Conservation (phyloP, 1,140 invertebrate genomes). For the Melipona quadrifasciata region DNA sequence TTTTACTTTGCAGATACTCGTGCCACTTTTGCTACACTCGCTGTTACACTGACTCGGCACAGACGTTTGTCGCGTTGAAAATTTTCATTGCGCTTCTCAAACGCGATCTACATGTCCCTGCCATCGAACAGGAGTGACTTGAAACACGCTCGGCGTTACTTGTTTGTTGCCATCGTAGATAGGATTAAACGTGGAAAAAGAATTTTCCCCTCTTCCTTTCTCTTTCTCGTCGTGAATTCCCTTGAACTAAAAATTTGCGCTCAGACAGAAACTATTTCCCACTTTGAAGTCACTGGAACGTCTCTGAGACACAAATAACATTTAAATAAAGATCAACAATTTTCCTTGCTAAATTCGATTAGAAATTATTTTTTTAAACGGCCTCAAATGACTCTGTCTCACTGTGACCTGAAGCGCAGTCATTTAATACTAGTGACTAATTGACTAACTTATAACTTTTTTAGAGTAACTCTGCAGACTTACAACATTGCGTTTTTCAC, state of each 20-base stretch:
- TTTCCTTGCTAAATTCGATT: not conserved
- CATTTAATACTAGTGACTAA: too few species aligned
- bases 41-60: not conserved
- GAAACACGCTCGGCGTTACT: constrained; percentile 1
- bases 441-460: too few species aligned
- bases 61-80: not conserved
- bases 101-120: constrained; percentile 8
- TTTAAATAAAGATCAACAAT: not conserved
- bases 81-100: constrained; percentile 10
- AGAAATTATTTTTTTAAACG: not conserved
- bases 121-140: not conserved
- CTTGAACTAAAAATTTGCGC: not conserved
- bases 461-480: too few species aligned
- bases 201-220: not conserved
- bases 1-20: not conserved
- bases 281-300: not conserved
- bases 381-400: too few species aligned
- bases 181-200: constrained; percentile 23
- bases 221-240: not conserved
- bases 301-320: not conserved
- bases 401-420: too few species aligned
- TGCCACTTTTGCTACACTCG: not conserved
- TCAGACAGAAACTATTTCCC: not conserved
- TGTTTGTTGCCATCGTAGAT: not conserved
- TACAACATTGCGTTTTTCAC: too few species aligned